Percentiles rank a stretch among this genome's conserved stretches.
phyloP scores from a whole-genome alignment of 2,113 vertebrate genomes.

The Girardinichthys multiradiatus region DNA sequence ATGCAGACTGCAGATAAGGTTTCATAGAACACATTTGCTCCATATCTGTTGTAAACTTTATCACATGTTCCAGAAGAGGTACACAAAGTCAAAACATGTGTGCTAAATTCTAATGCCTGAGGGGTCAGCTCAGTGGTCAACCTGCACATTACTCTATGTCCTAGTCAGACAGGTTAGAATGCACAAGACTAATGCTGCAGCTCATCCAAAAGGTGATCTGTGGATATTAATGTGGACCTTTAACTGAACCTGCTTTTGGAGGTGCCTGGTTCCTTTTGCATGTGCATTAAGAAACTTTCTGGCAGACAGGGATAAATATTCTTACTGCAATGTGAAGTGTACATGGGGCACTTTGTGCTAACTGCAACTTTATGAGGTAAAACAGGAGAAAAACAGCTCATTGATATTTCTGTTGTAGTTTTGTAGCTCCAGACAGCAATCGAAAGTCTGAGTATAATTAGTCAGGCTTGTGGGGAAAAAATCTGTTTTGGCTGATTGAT shows the following conservation, averaged over 20 bases:
- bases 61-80: slow-evolving; percentile 59
- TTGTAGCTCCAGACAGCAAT: slow-evolving; percentile 63
- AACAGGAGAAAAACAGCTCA: slow-evolving; percentile 47
- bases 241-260: slow-evolving; percentile 72
- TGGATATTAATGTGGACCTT: slow-evolving; percentile 82
- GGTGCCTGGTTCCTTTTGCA: slow-evolving; percentile 31
- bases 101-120: slow-evolving; percentile 76
- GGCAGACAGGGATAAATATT: slow-evolving; percentile 48
- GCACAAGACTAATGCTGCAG: slow-evolving; percentile 78
- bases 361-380: slow-evolving; percentile 53
- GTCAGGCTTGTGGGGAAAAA: slow-evolving; percentile 52
- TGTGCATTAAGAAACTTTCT: slow-evolving; percentile 35
- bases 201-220: slow-evolving; percentile 81
- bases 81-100: slow-evolving; percentile 72
- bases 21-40: slow-evolving; percentile 67
- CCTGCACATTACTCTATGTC: slow-evolving; percentile 82
- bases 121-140: slow-evolving; percentile 78
- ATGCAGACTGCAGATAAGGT: slow-evolving; percentile 66
- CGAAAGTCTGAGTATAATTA: slow-evolving; percentile 71
- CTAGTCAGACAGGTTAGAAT: slow-evolving; percentile 73
- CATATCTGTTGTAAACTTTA: slow-evolving; percentile 75
- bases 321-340: slow-evolving; percentile 36
- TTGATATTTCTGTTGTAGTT: slow-evolving; percentile 60
- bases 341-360: slow-evolving; percentile 59
- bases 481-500: slow-evolving; percentile 61